phyloP scores from a whole-genome alignment of 2,888 invertebrate species.

The Julus scanicus region DNA sequence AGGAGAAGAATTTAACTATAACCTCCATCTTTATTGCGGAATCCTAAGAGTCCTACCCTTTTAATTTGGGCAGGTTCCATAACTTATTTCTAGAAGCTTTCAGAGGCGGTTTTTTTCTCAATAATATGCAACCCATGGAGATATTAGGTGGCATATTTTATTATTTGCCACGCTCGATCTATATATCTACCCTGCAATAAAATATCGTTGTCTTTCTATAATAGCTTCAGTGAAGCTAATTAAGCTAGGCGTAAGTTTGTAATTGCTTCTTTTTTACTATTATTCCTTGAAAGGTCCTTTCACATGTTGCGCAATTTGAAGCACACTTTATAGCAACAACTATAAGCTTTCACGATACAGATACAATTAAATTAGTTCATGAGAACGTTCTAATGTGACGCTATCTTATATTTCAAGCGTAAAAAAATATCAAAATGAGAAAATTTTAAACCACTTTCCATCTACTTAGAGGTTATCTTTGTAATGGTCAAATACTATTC shows the following conservation, averaged over 20 bases:
- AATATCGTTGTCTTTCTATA: neutral
- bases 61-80: neutral
- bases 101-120: neutral
- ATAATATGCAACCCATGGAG: neutral
- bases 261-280: neutral
- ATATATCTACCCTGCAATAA: neutral
- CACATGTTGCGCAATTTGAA: neutral
- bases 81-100: neutral
- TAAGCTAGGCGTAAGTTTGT: neutral
- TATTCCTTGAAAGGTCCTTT: neutral
- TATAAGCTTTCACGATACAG: too few relatives aligned
- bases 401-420: too few relatives aligned
- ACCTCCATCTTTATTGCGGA: neutral
- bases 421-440: too few relatives aligned
- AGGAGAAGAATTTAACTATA: neutral
- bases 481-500: too few relatives aligned
- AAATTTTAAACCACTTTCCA: too few relatives aligned
- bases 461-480: too few relatives aligned
- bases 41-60: neutral
- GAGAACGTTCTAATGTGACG: too few relatives aligned
- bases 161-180: too few relatives aligned
- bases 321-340: too few relatives aligned
- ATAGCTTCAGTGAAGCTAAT: neutral
- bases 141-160: neutral
- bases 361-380: too few relatives aligned